Conservation (phyloP, 2,797 vertebrate species). For the Molossus molossus region DNA sequence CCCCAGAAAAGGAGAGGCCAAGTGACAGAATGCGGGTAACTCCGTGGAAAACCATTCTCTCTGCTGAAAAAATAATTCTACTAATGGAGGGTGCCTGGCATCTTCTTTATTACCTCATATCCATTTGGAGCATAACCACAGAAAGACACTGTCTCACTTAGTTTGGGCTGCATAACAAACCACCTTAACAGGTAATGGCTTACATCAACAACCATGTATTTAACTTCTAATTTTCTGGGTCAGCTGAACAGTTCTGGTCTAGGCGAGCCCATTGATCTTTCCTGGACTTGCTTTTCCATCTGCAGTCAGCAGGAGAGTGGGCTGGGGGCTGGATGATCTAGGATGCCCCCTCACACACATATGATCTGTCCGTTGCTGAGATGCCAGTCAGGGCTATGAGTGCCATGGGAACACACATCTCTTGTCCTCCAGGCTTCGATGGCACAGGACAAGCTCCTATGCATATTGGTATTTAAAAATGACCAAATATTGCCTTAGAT, state of each 20-base stretch:
- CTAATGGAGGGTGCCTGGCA: background rate
- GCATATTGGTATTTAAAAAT: background rate
- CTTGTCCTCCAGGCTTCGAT: background rate
- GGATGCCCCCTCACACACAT: background rate
- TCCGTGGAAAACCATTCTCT: background rate
- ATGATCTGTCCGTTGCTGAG: background rate
- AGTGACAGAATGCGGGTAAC: background rate
- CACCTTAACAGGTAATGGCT: slow-evolving; percentile 6
- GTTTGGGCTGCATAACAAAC: slow-evolving; percentile 40
- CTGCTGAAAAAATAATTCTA: slow-evolving; percentile 24
- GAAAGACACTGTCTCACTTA: background rate
- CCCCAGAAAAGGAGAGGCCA: slow-evolving; percentile 8
- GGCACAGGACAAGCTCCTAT: background rate
- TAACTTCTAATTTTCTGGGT: background rate
- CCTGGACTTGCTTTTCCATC: background rate
- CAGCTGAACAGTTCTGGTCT: background rate
- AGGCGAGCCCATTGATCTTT: background rate
- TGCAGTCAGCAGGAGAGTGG: background rate
- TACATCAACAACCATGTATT: background rate
- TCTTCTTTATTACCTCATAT: slow-evolving; percentile 4
- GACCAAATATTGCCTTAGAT: slow-evolving; percentile 27
- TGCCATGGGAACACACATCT: background rate
- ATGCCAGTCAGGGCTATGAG: background rate
- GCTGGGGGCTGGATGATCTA: background rate
- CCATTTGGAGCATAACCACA: background rate